These are phyloP conservation scores for Temnothorax curvispinosus DNA, from an alignment of 1,140 invertebrate species.

Conservation along the genomic window DNA sequence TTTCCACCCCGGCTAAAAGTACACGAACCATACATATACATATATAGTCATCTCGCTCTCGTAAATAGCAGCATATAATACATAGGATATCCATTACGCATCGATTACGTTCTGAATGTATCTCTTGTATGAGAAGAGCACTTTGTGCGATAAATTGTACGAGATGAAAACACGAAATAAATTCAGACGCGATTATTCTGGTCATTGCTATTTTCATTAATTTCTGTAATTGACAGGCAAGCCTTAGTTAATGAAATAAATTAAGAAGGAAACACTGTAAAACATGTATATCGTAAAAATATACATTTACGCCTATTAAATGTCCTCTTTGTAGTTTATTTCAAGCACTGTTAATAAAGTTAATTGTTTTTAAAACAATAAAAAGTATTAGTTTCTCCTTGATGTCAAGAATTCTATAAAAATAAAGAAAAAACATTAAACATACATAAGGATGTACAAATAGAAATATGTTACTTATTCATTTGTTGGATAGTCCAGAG, in stretches of 20 bases:
- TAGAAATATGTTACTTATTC: background rate
- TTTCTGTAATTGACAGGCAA: background rate
- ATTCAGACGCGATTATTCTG: background rate
- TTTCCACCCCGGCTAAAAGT: constrained; percentile 61
- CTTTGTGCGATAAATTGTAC: constrained; percentile 10
- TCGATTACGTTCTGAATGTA: constrained; percentile 29
- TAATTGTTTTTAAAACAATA: background rate
- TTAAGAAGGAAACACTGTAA: background rate
- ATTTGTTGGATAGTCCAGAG: background rate
- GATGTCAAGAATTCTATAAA: background rate
- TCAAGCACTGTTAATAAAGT: background rate
- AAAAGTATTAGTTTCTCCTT: background rate
- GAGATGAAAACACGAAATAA: background rate
- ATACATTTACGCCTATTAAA: background rate
- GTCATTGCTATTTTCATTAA: background rate
- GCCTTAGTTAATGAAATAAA: background rate
- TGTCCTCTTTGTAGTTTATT: background rate
- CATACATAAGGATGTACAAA: background rate
- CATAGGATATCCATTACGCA: background rate
- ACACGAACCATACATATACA: background rate
- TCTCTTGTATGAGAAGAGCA: background rate
- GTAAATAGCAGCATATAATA: constrained; percentile 5
- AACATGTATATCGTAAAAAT: background rate
- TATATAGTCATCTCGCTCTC: background rate
- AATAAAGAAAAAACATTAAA: background rate